A percentile compares a stretch with the other conserved stretches of the same genome.
Evolutionary conservation across 2,888 invertebrate species (phyloP).

Genomic region (Ennomos fuscantarius): DNA sequence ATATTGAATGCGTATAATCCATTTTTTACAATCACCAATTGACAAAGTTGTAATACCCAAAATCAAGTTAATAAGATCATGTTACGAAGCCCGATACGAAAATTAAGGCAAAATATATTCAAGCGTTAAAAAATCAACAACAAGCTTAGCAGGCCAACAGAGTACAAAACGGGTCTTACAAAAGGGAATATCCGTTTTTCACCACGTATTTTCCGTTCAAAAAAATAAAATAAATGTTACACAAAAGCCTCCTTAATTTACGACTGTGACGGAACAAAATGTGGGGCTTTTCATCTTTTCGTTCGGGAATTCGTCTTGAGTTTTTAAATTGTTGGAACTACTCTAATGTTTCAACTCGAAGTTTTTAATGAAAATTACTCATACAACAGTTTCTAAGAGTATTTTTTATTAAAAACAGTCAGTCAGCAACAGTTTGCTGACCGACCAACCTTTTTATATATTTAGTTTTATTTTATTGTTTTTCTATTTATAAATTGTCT

Average conservation of each 20-base stretch:
- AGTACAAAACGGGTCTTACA: constrained; percentile 28
- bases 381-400: too few species aligned
- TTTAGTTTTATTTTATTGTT: too few species aligned
- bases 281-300: constrained; percentile 27
- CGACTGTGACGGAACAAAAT: constrained; percentile 28
- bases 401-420: too few species aligned
- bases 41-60: too few species aligned
- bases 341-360: background rate
- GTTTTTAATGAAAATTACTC: background rate
- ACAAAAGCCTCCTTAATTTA: constrained; percentile 35
- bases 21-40: too few species aligned
- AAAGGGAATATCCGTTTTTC: constrained; percentile 33
- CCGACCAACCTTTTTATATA: too few species aligned
- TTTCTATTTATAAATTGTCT: too few species aligned
- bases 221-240: constrained; percentile 30
- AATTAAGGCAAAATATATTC: constrained; percentile 2
- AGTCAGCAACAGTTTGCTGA: too few species aligned
- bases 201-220: constrained; percentile 36
- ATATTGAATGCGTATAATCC: too few species aligned
- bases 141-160: constrained; percentile 23
- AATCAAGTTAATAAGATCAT: too few species aligned
- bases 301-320: constrained; percentile 19
- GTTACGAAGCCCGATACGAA: background rate
- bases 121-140: constrained; percentile 31
- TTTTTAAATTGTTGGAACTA: constrained; percentile 13